Conservation (phyloP, 2,113 vertebrate genomes). For the Chaenogobius annularis region DNA sequence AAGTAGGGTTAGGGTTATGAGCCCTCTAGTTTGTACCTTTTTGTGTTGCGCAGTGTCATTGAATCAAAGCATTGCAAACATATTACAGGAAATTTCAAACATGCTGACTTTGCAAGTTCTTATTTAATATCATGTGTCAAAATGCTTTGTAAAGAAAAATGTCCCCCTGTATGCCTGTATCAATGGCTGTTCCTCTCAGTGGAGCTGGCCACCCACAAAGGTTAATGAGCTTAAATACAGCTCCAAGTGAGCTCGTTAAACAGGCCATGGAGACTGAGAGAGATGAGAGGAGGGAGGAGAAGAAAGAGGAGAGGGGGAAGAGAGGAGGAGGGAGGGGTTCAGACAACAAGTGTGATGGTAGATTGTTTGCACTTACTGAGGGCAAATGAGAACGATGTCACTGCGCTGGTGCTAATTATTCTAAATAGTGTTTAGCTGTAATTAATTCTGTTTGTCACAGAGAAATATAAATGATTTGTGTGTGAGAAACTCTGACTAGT, state of each 20-base stretch:
- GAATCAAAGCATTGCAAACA: too few species aligned
- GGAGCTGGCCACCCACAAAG: conserved; percentile 78
- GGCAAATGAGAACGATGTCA: conserved; percentile 8
- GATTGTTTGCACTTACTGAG: conserved; percentile 22
- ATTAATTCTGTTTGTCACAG: not conserved
- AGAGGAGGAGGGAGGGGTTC: conserved; percentile 9
- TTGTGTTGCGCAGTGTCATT: too few species aligned
- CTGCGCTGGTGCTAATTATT: conserved; percentile 2
- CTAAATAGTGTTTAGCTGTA: not conserved
- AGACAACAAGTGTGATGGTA: conserved; percentile 27
- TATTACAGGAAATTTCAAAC: not conserved
- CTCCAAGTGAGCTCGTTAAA: conserved; percentile 89
- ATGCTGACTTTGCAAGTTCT: not conserved
- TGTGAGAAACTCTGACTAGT: not conserved
- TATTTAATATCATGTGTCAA: conserved; percentile 30
- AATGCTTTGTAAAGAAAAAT: conserved; percentile 24
- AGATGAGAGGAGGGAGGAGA: conserved; percentile 8
- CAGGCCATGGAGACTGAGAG: conserved; percentile 58
- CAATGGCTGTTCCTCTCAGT: conserved; percentile 60
- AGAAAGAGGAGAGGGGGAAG: conserved; percentile 1
- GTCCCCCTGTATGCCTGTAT: conserved; percentile 41
- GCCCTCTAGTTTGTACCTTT: too few species aligned
- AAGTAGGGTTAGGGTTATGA: too few species aligned
- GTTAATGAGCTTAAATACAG: conserved; percentile 90
- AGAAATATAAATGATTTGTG: not conserved